Conservation (phyloP, 2,888 invertebrate species). For the Chrysolina haemoptera region DNA sequence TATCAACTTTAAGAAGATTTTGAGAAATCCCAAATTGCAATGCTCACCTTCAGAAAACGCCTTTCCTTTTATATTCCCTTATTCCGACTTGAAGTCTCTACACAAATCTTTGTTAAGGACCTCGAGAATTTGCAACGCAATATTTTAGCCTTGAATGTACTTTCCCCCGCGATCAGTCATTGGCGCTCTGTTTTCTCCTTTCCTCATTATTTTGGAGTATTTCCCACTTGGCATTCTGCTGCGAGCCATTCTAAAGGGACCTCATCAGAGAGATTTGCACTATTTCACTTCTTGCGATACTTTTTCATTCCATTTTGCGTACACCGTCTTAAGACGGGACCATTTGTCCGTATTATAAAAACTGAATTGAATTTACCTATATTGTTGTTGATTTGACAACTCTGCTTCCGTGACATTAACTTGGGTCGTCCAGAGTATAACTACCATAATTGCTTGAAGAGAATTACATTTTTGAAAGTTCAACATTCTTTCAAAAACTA, state of each 20-base stretch:
- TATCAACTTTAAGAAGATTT: too few species aligned
- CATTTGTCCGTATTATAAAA: too few species aligned
- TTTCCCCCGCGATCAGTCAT: background rate
- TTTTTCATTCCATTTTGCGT: background rate
- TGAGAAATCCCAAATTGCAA: background rate
- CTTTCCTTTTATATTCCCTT: background rate
- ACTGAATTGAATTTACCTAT: too few species aligned
- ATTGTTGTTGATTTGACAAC: too few species aligned
- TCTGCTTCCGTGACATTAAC: too few species aligned
- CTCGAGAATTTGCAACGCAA: background rate
- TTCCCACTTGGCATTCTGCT: background rate
- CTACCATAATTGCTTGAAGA: too few species aligned
- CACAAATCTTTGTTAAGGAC: background rate
- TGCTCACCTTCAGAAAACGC: background rate
- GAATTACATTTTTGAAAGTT: too few species aligned
- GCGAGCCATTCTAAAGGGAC: background rate
- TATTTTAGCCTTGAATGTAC: background rate
- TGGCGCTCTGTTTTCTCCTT: background rate
- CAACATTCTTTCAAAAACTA: too few species aligned
- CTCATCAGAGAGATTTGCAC: background rate
- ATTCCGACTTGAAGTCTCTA: background rate
- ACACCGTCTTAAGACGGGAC: too few species aligned
- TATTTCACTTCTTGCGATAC: background rate
- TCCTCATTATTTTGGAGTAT: slow-evolving; percentile 8
- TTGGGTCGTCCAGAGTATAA: too few species aligned